These are phyloP conservation scores for Aphis craccivora DNA, from an alignment of 1,140 invertebrate species.

Conservation along the genomic window DNA sequence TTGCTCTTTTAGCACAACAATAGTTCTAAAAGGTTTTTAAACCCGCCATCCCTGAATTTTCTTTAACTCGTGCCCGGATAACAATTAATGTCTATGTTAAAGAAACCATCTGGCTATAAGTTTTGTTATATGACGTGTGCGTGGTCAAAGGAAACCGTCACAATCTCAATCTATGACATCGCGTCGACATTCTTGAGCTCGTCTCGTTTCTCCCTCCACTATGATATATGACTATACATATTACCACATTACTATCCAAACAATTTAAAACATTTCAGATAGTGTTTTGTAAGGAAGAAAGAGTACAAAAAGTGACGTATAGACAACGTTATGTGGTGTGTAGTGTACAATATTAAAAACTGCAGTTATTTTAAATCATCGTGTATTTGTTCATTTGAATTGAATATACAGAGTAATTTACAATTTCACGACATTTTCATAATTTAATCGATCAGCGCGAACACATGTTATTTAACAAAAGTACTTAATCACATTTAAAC, in stretches of 20 bases:
- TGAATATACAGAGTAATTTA: neutral
- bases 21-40: neutral
- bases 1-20: neutral
- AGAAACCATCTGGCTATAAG: slow-evolving; percentile 21
- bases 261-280: neutral
- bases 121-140: neutral
- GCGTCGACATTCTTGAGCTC: neutral
- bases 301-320: neutral
- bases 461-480: neutral
- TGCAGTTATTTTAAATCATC: neutral
- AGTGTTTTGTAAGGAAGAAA: neutral
- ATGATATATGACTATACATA: neutral
- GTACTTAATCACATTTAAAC: neutral
- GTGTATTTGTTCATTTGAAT: neutral
- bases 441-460: neutral
- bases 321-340: neutral
- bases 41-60: neutral
- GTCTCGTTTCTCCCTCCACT: neutral
- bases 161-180: neutral
- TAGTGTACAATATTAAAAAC: neutral
- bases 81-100: slow-evolving; percentile 21
- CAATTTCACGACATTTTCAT: neutral
- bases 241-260: neutral
- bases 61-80: neutral
- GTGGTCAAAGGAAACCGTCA: neutral